Percentiles rank a stretch among this genome's conserved stretches.
These are phyloP conservation scores for Haliclystus octoradiatus DNA, from an alignment of 30 jellyfish, hydroid and myxozoan genomes.

Conservation along the genomic window DNA sequence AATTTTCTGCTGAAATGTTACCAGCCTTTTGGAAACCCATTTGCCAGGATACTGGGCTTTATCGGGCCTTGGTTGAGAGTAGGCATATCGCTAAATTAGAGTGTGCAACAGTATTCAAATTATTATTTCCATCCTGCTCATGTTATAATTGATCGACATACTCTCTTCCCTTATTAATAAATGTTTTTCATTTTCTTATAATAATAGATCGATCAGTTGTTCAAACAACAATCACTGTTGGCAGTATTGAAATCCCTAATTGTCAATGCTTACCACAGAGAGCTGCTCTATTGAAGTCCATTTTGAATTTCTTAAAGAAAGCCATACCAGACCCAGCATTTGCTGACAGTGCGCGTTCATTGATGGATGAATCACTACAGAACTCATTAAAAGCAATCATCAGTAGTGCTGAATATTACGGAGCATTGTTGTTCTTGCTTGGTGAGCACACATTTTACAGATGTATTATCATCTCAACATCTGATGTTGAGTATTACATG, in stretches of 20 bases:
- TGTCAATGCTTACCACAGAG: slow-evolving; percentile 92
- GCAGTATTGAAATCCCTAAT: slow-evolving; percentile 12
- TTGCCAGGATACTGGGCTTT: no score
- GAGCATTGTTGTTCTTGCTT: slow-evolving; percentile 82
- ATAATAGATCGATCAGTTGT: background rate
- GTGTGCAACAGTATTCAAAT: no score
- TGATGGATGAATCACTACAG: slow-evolving; percentile 89
- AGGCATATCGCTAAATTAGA: no score
- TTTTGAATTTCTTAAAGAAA: slow-evolving; percentile 84
- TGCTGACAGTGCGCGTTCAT: slow-evolving; percentile 79
- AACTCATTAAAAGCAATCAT: slow-evolving; percentile 69
- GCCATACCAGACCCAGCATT: slow-evolving; percentile 98
- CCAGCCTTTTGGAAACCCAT: no score
- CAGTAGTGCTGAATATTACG: slow-evolving; percentile 97
- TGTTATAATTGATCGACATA: no score
- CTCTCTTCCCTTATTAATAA: no score
- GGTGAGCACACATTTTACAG: slow-evolving; percentile 31
- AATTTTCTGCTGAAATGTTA: no score
- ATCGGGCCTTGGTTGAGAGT: no score
- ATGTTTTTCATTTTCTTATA: background rate
- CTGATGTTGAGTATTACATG: no score
- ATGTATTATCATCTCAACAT: background rate
- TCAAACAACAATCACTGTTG: background rate
- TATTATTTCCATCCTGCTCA: no score
- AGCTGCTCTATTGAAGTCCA: slow-evolving; percentile 92